Base-by-base conservation (phyloP, 2,888 invertebrate genomes). In the Eristalis tenax region DNA sequence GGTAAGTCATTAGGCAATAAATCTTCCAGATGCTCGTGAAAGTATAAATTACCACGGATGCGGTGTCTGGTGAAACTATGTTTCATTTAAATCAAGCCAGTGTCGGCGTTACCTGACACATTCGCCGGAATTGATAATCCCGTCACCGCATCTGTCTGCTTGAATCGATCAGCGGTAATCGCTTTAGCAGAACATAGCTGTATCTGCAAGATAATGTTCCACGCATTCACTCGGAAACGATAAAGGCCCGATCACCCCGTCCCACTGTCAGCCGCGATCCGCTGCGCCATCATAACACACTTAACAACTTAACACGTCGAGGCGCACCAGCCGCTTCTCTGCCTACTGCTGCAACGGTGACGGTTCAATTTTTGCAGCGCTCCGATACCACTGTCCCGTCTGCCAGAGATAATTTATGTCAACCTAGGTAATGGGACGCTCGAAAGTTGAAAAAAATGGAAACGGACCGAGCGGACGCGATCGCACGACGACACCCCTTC, bases 361-460 rank as follows among this genome's bases (percentile, higher is more conserved):
- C 43, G 77, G 78, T 86, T 84, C 57, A 73, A 79, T 75, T 84
- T 84, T 74, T 75, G 23, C 70, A 18, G 38, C 32, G 69, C 71
- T 75, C 23, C 74, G 84, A 68, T 73, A 85, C 69, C 64, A 50
- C 57, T 28, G 32, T 83, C 74, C 66, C 56, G 35, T 32, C 57
- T 86, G 86, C 78, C 86, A 75, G 70, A 63, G 86, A 82, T 86
- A 83, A 86, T 86, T 86, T 86, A 86, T 83, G 18, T 83, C 86
- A 83, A 75, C 28, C 65, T 26, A 70, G 78, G 40, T 82, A 78
- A 77, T 81, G 84, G 70, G 68, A 66, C 66, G 71, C 65, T 22
- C 11, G 18, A 68, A 74, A 64, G 50, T 78, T n/a, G 15, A n/a
- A 50, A 50, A 50, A 76, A 76, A 71, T 70, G 28, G 76, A 18